Evolutionary conservation across 2,888 invertebrate species (phyloP), one percentile per base, ranked within the genome.

Genomic region (Ecliptopera silaceata): DNA sequence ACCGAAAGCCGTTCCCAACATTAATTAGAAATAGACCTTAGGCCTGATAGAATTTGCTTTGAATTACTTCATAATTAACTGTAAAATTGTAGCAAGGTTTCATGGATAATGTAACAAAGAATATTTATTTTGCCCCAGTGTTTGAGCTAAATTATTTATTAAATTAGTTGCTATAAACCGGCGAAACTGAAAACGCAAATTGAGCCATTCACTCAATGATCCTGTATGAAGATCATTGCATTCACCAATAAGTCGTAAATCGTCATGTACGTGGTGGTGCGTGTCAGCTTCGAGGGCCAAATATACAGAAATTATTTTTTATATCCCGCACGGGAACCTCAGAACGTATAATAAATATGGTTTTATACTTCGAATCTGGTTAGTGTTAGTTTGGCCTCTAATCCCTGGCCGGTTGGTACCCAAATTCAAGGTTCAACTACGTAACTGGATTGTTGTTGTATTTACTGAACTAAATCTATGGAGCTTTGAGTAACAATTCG

Each of bases 21-120:
- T 69, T 68, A 56, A 71, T 72, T 72, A 64, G 58, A 52, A 63
- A 63, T 60, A 59, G 65, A 58, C 67, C 66, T 56, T 51, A 54
- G 54, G 59, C 59, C 57, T 57, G 61, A 52, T 57, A 59, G 46
- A 60, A 64, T 63, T 61, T 61, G 41, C 41, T 36, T 20, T 38
- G 36, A 39, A 39, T 39, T 48, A 39, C 48, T 39, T 39, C 18
- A 39, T 48, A 31, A 41, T 48, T 3, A 39, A 47, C 47, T 39
- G n/a, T 12, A 26, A 26, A 26, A 26, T 26, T 26, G 26, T 31
- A 44, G 31, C n/a, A 18, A 29, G 22, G n/a, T 13, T 15, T 51
- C n/a, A 36, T 8, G 15, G 15, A 36, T 15, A 36, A 32, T 32
- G 12, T 4, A 12, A 12, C 8, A 36, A 36, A 36, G 36, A 6